These are phyloP conservation scores for Diplogasteroides magnus DNA, from an alignment of 1,140 invertebrate genomes.

Conservation along the genomic window DNA sequence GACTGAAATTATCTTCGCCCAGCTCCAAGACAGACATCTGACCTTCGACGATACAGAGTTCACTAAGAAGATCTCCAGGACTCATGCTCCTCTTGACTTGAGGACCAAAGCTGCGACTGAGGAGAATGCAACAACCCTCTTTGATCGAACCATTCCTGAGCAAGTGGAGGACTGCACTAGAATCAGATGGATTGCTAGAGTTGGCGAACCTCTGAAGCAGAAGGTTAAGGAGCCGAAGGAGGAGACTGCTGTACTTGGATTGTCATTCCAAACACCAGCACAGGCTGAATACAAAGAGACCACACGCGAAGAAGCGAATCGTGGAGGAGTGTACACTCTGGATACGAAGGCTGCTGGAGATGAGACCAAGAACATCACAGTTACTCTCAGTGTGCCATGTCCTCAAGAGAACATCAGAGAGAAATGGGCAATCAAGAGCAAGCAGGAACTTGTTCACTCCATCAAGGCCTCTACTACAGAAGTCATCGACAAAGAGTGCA, in stretches of 20 bases:
- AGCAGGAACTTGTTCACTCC: background rate
- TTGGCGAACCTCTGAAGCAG: slow-evolving; percentile 19
- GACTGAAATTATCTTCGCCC: slow-evolving; percentile 36
- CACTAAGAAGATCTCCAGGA: slow-evolving; percentile 29
- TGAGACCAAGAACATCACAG: slow-evolving; percentile 26
- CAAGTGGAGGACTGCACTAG: slow-evolving; percentile 3
- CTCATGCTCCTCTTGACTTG: slow-evolving; percentile 26
- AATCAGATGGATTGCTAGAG: slow-evolving; percentile 20
- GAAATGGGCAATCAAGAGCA: background rate
- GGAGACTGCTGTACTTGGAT: slow-evolving; percentile 29
- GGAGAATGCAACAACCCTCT: slow-evolving; percentile 28
- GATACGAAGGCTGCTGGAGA: slow-evolving; percentile 35
- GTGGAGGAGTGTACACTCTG: slow-evolving; percentile 43
- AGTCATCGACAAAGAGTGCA: background rate
- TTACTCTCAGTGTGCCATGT: slow-evolving; percentile 19
- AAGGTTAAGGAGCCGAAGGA: slow-evolving; percentile 35
- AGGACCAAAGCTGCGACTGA: slow-evolving; percentile 38
- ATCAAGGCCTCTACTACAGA: background rate
- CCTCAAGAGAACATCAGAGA: background rate
- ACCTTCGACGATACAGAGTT: slow-evolving; percentile 29
- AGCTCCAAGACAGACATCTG: slow-evolving; percentile 34
- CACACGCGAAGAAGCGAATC: slow-evolving; percentile 19
- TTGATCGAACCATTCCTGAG: slow-evolving; percentile 35
- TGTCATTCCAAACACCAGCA: slow-evolving; percentile 31
- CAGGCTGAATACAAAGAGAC: slow-evolving; percentile 1